A percentile compares a stretch with the other conserved stretches of the same genome.
Evolutionary conservation across 1,140 invertebrate genomes (phyloP).

Genomic region (Ectropis grisescens): DNA sequence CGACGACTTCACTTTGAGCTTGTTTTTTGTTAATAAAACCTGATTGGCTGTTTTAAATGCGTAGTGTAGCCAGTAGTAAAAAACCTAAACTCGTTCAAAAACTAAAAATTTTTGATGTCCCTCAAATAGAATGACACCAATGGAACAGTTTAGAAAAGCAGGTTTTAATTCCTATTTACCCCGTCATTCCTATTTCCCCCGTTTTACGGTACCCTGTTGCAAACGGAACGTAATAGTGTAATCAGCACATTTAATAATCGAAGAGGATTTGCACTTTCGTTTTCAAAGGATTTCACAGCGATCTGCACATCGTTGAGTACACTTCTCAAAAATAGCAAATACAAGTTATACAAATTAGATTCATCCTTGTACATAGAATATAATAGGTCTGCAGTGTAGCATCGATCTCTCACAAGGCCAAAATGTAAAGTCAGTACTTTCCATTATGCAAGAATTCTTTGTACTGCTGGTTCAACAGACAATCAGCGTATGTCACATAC

Average conservation of each 20-base stretch:
- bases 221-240: slow-evolving; percentile 8
- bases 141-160: too few species aligned
- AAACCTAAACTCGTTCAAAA: too few species aligned
- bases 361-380: slow-evolving; percentile 9
- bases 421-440: slow-evolving; percentile 1
- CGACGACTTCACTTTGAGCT: too few species aligned
- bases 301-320: slow-evolving; percentile 10
- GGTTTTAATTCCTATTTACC: too few species aligned
- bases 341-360: slow-evolving; percentile 7
- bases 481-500: slow-evolving; percentile 43
- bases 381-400: slow-evolving; percentile 2
- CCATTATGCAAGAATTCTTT: slow-evolving; percentile 6
- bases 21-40: too few species aligned
- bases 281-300: slow-evolving; percentile 8
- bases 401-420: background rate
- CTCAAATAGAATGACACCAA: too few species aligned
- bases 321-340: slow-evolving; percentile 10
- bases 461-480: slow-evolving; percentile 35
- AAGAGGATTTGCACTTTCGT: slow-evolving; percentile 13
- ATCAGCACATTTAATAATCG: slow-evolving; percentile 5
- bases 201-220: slow-evolving; percentile 11
- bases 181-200: too few species aligned
- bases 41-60: too few species aligned
- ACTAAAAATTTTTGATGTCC: too few species aligned
- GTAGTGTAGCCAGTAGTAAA: too few species aligned